Evolutionary conservation across 2,797 vertebrate species (phyloP).

Genomic region (Pangasius macronema): DNA sequence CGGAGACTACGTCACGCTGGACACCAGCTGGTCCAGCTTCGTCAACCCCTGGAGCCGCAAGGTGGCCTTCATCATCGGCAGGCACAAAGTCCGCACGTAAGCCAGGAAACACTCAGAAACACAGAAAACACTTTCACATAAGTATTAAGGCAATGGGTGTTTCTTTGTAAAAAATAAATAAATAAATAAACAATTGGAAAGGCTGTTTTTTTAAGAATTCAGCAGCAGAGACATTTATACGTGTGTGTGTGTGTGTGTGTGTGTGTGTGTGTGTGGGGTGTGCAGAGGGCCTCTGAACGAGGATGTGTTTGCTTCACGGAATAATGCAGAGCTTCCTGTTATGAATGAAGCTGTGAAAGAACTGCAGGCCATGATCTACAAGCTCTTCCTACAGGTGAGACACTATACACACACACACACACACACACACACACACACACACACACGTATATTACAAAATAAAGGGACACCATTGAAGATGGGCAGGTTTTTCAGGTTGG

Average conservation of each 20-base stretch:
- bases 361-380: slow-evolving; percentile 89
- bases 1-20: slow-evolving; percentile 86
- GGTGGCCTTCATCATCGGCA: slow-evolving; percentile 88
- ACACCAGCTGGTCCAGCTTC: slow-evolving; percentile 91
- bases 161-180: background rate
- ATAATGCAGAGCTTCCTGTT: slow-evolving; percentile 63
- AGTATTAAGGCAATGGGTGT: no score
- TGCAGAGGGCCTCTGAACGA: slow-evolving; percentile 87
- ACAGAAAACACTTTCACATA: background rate
- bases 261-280: background rate
- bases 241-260: background rate
- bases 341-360: slow-evolving; percentile 81
- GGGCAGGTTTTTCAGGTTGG: background rate
- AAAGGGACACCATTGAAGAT: background rate
- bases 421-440: background rate
- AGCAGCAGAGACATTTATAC: no score
- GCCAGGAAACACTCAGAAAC: slow-evolving; percentile 41
- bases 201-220: background rate
- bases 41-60: slow-evolving; percentile 92
- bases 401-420: background rate
- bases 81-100: slow-evolving; percentile 91
- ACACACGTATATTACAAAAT: background rate
- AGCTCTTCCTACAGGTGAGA: slow-evolving; percentile 87
- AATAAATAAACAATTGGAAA: background rate
- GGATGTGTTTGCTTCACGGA: slow-evolving; percentile 84